Conservation (phyloP, 2,797 vertebrate genomes). For the Muraenolepis orangiensis region DNA sequence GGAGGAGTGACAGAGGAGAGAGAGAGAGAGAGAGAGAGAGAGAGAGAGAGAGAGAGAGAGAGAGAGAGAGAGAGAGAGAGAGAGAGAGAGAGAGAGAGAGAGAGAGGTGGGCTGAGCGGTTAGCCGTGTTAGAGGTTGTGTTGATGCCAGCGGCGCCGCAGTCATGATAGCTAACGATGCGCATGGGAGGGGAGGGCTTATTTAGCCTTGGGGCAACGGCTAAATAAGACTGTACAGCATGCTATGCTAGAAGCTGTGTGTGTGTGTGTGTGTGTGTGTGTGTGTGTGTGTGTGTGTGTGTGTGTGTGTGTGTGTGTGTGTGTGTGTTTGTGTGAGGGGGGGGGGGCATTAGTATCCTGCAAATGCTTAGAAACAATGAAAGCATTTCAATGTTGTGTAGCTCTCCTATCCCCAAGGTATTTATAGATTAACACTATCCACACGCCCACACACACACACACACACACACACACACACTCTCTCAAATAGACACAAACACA, state of each 20-base stretch:
- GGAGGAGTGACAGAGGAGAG: constrained; percentile 10
- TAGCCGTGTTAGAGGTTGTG: constrained; percentile 57
- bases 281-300: constrained; percentile 1
- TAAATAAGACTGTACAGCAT: constrained; percentile 53
- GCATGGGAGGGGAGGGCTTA: no score
- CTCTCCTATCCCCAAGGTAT: no score
- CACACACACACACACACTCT: not conserved
- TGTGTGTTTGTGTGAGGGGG: not conserved
- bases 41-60: not conserved
- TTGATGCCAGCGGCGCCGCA: constrained; percentile 56
- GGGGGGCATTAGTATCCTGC: no score
- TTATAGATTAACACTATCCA: no score
- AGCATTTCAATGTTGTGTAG: no score
- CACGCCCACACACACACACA: constrained; percentile 2
- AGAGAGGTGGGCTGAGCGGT: constrained; percentile 26
- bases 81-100: constrained; percentile 29
- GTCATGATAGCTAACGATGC: constrained; percentile 45
- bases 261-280: not conserved
- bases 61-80: not conserved
- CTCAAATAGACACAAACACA: constrained; percentile 3
- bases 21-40: not conserved
- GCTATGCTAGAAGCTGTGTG: constrained; percentile 35
- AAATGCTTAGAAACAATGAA: no score
- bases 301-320: constrained; percentile 8
- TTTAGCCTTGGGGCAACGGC: no score